Conservation (phyloP, 2,797 vertebrate species). For the Rhabdophis nuchalis region DNA sequence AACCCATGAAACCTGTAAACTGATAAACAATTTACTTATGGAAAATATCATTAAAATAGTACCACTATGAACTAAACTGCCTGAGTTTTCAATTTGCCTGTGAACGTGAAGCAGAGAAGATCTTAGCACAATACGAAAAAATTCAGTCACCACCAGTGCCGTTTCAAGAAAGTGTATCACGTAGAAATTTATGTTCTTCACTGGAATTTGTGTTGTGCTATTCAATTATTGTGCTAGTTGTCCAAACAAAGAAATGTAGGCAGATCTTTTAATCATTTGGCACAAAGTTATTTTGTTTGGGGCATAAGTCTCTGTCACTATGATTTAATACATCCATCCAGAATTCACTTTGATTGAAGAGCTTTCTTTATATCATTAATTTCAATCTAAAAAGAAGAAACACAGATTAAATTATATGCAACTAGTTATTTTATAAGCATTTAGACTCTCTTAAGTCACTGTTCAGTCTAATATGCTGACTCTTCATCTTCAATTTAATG, state of each 20-base stretch:
- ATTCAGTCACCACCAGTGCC: slow-evolving; percentile 71
- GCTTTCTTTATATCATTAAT: slow-evolving; percentile 97
- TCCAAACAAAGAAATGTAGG: slow-evolving; percentile 71
- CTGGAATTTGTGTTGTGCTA: slow-evolving; percentile 77
- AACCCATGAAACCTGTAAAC: slow-evolving; percentile 83
- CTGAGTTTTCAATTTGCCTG: slow-evolving; percentile 77
- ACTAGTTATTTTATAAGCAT: slow-evolving; percentile 10
- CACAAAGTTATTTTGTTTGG: slow-evolving; percentile 88
- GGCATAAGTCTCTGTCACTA: slow-evolving; percentile 71
- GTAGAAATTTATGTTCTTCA: slow-evolving; percentile 63
- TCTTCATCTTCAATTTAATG: not conserved
- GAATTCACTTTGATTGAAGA: slow-evolving; percentile 88
- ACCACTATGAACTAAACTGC: slow-evolving; percentile 81
- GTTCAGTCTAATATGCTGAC: not conserved
- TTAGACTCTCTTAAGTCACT: not conserved
- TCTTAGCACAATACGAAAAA: slow-evolving; percentile 74
- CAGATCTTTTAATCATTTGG: slow-evolving; percentile 85
- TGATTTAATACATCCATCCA: slow-evolving; percentile 70
- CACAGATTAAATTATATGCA: slow-evolving; percentile 9
- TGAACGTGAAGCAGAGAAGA: slow-evolving; percentile 76
- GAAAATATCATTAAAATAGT: slow-evolving; percentile 87
- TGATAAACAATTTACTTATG: slow-evolving; percentile 81
- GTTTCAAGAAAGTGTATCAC: slow-evolving; percentile 55
- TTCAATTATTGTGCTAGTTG: slow-evolving; percentile 76
- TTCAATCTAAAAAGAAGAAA: slow-evolving; percentile 81